Percentiles rank a stretch among this genome's conserved stretches.
Conservation (phyloP, 1,140 invertebrate genomes). For the Mamestra configurata region DNA sequence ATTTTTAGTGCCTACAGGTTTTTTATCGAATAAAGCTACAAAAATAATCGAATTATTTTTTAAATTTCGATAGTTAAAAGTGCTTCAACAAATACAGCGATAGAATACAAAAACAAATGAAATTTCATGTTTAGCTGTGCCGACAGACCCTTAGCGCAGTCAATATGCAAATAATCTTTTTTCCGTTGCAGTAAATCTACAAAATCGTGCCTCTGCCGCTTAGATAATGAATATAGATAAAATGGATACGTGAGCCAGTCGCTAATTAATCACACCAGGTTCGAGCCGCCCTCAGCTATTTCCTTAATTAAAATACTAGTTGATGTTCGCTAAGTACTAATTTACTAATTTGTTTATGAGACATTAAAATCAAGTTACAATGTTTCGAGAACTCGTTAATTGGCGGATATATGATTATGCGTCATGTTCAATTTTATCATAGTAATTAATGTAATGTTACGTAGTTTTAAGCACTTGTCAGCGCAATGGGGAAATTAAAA, state of each 20-base stretch:
- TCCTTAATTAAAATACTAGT: conserved; percentile 60
- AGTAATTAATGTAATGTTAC: conserved; percentile 21
- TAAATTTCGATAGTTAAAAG: not conserved
- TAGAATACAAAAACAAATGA: conserved; percentile 9
- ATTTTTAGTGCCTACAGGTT: not conserved
- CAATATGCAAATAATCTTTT: conserved; percentile 77
- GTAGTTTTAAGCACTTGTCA: not conserved
- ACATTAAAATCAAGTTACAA: conserved; percentile 47
- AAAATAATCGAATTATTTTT: not conserved
- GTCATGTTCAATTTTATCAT: conserved; percentile 17
- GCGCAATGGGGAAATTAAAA: conserved; percentile 23
- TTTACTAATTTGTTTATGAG: conserved; percentile 54
- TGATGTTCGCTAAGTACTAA: conserved; percentile 52
- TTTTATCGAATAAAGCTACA: not conserved
- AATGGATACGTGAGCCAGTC: conserved; percentile 69
- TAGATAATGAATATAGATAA: conserved; percentile 83
- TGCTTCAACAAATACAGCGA: not conserved
- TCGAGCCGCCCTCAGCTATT: conserved; percentile 47
- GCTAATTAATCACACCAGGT: conserved; percentile 81
- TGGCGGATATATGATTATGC: not conserved
- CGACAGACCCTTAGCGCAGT: conserved; percentile 28
- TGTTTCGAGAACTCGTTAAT: conserved; percentile 15
- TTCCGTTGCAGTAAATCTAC: conserved; percentile 75
- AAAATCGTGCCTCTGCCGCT: conserved; percentile 77
- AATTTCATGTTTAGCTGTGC: conserved; percentile 11